Evolutionary conservation across 2,113 vertebrate genomes (phyloP), one percentile per base, ranked within the genome.

Genomic region (Suncus etruscus): DNA sequence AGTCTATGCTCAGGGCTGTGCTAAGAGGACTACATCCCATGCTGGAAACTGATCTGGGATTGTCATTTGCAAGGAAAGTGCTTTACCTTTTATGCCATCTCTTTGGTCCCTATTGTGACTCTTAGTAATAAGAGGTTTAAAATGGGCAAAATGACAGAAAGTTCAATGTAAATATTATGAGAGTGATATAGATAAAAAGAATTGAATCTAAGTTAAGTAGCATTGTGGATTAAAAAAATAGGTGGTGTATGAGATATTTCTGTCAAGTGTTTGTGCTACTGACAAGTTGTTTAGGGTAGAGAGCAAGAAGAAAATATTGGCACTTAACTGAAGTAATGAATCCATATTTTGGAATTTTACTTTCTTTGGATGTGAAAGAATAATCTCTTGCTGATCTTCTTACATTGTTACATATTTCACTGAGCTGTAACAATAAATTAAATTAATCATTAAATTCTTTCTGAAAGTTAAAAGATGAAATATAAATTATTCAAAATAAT

Each of bases 351-450:
- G 68, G 7, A 88, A 77, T 72, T 65, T 6, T 74, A 80, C 10
- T 78, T 16, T n/a, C 8, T 51, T 22, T 88, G 70, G 45, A 68
- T 76, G 69, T 66, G 18, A 39, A 90, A 69, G 54, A 65, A 8
- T 58, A 54, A 75, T 31, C 85, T 31, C 27, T 94, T 32, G 69
- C 69, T 91, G 32, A 47, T 6, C 4, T 89, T 58, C 20, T 24
- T 84, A 25, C 5, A 45, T 68, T 32, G 31, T 39, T 45, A 80
- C 22, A 27, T 47, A 3, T 75, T 92, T 54, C 48, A 47, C 76
- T 87, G 61, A 29, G 1, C 88, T 94, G 16, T 76, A 51, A 11
- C 11, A 84, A 20, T 4, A 93, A 88, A 89, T 84, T 47, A 15
- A 78, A 73, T 86, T 76, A 65, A 61, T 61, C 7, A 61, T 61